Evolutionary conservation across 2,888 invertebrate species (phyloP), one percentile per base, ranked within the genome.

Genomic region (Polydesmus complanatus): DNA sequence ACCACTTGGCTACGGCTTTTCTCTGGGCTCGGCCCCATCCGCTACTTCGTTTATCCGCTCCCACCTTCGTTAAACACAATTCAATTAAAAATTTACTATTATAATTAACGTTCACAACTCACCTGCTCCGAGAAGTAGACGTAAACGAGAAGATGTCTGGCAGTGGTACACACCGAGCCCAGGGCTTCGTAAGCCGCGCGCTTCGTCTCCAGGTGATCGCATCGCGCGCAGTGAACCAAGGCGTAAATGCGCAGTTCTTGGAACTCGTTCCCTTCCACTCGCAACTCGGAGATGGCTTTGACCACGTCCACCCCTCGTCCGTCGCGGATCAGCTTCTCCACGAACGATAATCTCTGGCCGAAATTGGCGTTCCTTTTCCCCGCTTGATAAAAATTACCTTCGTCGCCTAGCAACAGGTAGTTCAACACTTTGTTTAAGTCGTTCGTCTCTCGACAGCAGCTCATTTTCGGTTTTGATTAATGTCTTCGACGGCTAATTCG

Each of bases 1-100:
- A 88, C 84, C 85, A 88, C 3, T 77, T 74, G 58, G 74, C 74
- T 22, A 87, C 76, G 60, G 79, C 78, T 65, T 78, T 81, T 65
- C 82, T 79, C 77, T 84, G 81, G 1, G 83, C 81, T 65, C 79
- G 75, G 52, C 85, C 84, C 75, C 78, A 79, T 18, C 80, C 81
- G 11, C 61, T 62, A 26, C 53, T 53, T 3, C 59, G n/a, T n/a
- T n/a, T n/a, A n/a, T n/a, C n/a, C n/a, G n/a, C n/a, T n/a, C n/a
- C n/a, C n/a, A n/a, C n/a, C n/a, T n/a, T n/a, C n/a, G n/a, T n/a
- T n/a, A n/a, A n/a, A n/a, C n/a, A n/a, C n/a, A n/a, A n/a, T n/a
- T n/a, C n/a, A n/a, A n/a, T n/a, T n/a, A n/a, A n/a, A n/a, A n/a
- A n/a, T n/a, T n/a, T n/a, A n/a, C n/a, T n/a, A n/a, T n/a, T n/a